Base-by-base conservation (phyloP, 2,888 invertebrate species). In the Pandemis corylana region DNA sequence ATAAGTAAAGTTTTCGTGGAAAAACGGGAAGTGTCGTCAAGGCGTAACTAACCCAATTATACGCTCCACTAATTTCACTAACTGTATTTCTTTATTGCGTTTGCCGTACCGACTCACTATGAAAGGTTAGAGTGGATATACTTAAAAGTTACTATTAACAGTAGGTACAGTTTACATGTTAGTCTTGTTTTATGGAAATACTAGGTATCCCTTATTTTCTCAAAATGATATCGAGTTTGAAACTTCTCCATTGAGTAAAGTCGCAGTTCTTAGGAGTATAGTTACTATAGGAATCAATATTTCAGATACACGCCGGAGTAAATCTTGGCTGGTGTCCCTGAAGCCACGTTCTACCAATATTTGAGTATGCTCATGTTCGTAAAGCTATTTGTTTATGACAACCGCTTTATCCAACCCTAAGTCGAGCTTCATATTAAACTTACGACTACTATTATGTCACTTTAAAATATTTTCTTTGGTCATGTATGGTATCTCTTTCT, bases 331-430 rank as follows among this genome's bases (percentile, higher is more conserved):
- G 82, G 78, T 83, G 82, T 86, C 86, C 84, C 81, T 78, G 79
- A 85, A 85, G 87, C 88, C 91, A 92, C 91, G 91, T 91, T 88
- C 89, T 70, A 80, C 89, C 90, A 91, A 92, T 91, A 91, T 91
- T 90, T 90, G 88, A 87, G 83, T 83, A 80, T 81, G 85, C 83
- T 85, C 84, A 83, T 85, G 86, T 87, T 85, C 85, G 85, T 85
- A 87, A 89, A 89, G 85, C 86, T 86, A 87, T 88, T 89, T 86
- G 85, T 90, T 88, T 89, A 89, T 84, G 85, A 85, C 85, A 83
- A 84, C 81, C 79, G 80, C 84, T 80, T 80, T 82, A 84, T 82
- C 78, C 79, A 56, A 71, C 10, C 80, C 80, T 78, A 81, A 81
- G 79, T 81, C 76, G 78, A 80, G 82, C 83, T 83, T 80, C 75